Evolutionary conservation across 2,797 vertebrate species (phyloP), one percentile per base, ranked within the genome.

Genomic region (Takifugu ocellatus): DNA sequence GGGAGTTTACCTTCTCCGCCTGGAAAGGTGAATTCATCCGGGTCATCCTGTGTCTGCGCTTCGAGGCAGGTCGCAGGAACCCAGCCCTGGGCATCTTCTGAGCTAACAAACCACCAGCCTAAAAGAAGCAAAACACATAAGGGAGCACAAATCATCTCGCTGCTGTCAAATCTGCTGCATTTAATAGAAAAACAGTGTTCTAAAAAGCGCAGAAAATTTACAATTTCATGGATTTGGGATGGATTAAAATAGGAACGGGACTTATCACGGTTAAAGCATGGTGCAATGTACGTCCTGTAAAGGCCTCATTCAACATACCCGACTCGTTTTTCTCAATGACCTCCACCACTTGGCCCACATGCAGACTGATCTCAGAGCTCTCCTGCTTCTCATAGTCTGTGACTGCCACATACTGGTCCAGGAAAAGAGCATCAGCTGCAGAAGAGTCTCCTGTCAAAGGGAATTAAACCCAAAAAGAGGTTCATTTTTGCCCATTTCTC

Each of bases 91-190:
- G 97, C 96, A 26, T 98, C 96, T 0, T 93, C 87, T 0, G 96
- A 95, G 85, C 96, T 98, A 42, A 99, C 94, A 67, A 99, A 99
- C 97, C 97, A 99, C 97, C 97, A 99, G 4, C 97, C 97, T 99
- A 69, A 58, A 72, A 0, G 6, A 47, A 11, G 44, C 5, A 64
- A 6, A 56, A 36, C 3, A n/a, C 2, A 54, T n/a, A 25, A 2
- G 27, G 24, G 61, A 9, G 25, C n/a, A 3, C 9, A 51, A 33
- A 12, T 46, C 4, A 39, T 21, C 11, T 6, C 11, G 1, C 31
- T 2, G 10, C 21, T 21, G 21, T 49, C 2, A 14, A 26, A 7
- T 49, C 48, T 26, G 25, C 10, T 49, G 14, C 3, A 6, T 15
- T 7, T 49, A 49, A 27, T 8, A 6, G 14, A 47, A 25, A 25